phyloP scores from a whole-genome alignment of 2,113 vertebrate species.

The Sylvilagus bachmani region DNA sequence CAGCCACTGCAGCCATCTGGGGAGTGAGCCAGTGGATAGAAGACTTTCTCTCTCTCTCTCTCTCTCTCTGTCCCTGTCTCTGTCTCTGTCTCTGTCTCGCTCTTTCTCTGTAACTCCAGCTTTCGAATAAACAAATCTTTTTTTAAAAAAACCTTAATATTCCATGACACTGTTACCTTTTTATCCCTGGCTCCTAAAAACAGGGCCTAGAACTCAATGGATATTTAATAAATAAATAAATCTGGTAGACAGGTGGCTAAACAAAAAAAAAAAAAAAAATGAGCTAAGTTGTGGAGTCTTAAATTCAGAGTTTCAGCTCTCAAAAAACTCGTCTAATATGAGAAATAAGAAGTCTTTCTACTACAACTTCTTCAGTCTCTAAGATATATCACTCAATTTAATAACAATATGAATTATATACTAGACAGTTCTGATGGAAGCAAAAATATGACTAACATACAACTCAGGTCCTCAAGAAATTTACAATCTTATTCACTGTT shows the following conservation, averaged over 20 bases:
- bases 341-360: background rate
- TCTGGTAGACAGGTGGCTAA: background rate
- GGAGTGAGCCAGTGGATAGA: no score
- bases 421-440: background rate
- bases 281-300: background rate
- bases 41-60: no score
- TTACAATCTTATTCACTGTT: background rate
- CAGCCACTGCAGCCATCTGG: no score
- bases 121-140: no score
- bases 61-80: no score
- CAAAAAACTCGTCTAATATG: background rate
- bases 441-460: background rate
- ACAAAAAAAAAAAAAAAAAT: background rate
- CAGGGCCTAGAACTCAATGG: background rate
- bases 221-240: background rate
- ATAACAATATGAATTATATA: background rate
- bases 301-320: background rate
- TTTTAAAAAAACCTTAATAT: background rate
- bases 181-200: background rate
- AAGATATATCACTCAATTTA: background rate
- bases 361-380: conserved; percentile 9
- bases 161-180: background rate
- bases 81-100: no score
- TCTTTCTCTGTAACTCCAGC: no score
- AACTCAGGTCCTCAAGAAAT: background rate